phyloP scores from a whole-genome alignment of 2,113 vertebrate genomes.

The Procavia capensis region DNA sequence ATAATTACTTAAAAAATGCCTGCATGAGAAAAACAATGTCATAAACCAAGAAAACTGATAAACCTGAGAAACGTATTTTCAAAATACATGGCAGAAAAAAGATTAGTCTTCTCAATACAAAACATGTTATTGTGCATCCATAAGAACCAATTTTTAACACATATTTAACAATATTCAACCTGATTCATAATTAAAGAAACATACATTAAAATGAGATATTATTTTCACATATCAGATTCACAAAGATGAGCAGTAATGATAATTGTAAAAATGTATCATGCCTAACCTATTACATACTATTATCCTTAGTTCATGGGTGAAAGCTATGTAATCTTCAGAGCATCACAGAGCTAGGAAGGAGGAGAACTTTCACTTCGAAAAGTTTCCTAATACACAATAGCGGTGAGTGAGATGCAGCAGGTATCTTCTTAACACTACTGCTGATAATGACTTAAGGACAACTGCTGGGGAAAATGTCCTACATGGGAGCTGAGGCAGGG shows the following conservation, averaged over 20 bases:
- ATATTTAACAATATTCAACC: not conserved
- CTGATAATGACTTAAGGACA: not conserved
- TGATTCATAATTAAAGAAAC: conserved; percentile 17
- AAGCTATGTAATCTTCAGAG: not conserved
- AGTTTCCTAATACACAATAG: not conserved
- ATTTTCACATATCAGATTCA: conserved; percentile 11
- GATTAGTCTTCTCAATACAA: conserved; percentile 31
- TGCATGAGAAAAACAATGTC: conserved; percentile 11
- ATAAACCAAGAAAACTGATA: not conserved
- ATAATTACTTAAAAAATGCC: not conserved
- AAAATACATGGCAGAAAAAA: not conserved
- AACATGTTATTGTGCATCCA: not conserved
- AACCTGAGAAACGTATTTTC: not conserved
- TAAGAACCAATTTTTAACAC: not conserved
- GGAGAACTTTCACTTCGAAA: not conserved
- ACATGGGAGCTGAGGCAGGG: not conserved
- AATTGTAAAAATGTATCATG: not conserved
- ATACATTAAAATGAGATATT: conserved; percentile 21
- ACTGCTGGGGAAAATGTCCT: not conserved
- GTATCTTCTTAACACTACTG: not conserved
- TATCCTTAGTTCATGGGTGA: conserved; percentile 9
- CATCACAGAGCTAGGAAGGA: not conserved
- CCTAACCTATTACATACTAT: not conserved
- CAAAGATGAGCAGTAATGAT: not conserved
- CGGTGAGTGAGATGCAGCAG: not conserved